phyloP scores from a whole-genome alignment of 1,140 invertebrate species.

The Drosophila navojoa region DNA sequence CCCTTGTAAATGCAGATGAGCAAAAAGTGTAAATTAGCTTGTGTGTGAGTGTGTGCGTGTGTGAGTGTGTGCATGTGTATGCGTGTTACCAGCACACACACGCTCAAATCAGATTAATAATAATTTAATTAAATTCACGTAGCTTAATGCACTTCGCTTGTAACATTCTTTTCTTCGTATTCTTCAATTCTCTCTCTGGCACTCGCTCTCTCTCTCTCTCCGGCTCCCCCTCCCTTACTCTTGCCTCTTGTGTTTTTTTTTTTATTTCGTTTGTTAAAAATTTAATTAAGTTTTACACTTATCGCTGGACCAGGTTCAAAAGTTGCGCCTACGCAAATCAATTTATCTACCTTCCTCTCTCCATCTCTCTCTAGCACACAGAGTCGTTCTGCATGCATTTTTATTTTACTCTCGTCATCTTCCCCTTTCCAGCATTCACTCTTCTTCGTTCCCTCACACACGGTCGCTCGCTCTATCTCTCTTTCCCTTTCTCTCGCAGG shows the following conservation, averaged over 20 bases:
- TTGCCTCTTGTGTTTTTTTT: neutral
- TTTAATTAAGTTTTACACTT: slow-evolving; percentile 78
- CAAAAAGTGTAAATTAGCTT: slow-evolving; percentile 32
- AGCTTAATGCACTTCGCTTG: slow-evolving; percentile 76
- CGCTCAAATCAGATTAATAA: slow-evolving; percentile 75
- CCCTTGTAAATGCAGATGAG: slow-evolving; percentile 50
- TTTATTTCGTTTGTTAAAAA: slow-evolving; percentile 47
- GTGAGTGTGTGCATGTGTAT: slow-evolving; percentile 7
- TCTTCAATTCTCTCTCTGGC: slow-evolving; percentile 22
- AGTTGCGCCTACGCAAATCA: slow-evolving; percentile 7
- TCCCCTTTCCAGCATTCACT: slow-evolving; percentile 11
- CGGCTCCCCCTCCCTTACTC: neutral
- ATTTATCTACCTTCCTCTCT: neutral
- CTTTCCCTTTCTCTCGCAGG: neutral
- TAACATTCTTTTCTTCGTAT: slow-evolving; percentile 40
- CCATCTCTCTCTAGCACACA: neutral
- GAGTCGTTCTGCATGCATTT: neutral
- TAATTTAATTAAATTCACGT: slow-evolving; percentile 75
- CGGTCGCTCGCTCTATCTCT: neutral
- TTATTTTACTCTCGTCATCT: slow-evolving; percentile 7
- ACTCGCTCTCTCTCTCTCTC: neutral
- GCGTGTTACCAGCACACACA: slow-evolving; percentile 21
- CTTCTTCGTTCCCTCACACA: neutral
- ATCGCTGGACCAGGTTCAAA: slow-evolving; percentile 38
- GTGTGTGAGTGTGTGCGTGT: slow-evolving; percentile 5